Evolutionary conservation across 2,888 invertebrate genomes (phyloP).

Genomic region (Meta bourneti): DNA sequence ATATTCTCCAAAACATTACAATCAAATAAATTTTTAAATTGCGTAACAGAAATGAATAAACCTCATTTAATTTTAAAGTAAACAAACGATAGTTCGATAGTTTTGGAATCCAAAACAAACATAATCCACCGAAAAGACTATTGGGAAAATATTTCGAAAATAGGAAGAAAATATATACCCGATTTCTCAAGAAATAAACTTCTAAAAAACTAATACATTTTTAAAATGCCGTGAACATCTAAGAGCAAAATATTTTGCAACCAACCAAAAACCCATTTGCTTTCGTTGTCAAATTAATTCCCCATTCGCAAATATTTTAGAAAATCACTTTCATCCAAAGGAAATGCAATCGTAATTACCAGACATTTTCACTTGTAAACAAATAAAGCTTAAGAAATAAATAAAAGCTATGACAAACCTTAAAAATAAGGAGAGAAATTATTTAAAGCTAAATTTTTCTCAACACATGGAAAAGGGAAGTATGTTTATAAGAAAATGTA

Average conservation of each 20-base stretch:
- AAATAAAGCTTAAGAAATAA: constrained; percentile 63
- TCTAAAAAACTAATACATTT: background rate
- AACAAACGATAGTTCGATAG: background rate
- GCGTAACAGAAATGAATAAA: too few relatives aligned
- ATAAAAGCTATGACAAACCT: constrained; percentile 68
- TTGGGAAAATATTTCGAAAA: background rate
- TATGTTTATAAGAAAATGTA: background rate
- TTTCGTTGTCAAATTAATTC: background rate
- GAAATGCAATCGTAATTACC: background rate
- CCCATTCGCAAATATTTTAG: background rate
- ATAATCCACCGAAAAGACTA: background rate
- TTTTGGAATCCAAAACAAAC: background rate
- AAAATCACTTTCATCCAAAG: background rate
- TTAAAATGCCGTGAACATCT: background rate
- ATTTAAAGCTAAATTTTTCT: constrained; percentile 13
- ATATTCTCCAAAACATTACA: too few relatives aligned
- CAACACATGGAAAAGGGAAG: background rate
- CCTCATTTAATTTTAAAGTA: background rate
- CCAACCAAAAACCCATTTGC: background rate
- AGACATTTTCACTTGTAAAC: constrained; percentile 38
- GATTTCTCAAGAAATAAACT: background rate
- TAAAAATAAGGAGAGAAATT: constrained; percentile 54
- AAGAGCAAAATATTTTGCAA: background rate
- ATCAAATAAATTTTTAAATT: too few relatives aligned
- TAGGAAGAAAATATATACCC: background rate